phyloP scores from a whole-genome alignment of 2,888 invertebrate genomes.

The Sturmia bella region DNA sequence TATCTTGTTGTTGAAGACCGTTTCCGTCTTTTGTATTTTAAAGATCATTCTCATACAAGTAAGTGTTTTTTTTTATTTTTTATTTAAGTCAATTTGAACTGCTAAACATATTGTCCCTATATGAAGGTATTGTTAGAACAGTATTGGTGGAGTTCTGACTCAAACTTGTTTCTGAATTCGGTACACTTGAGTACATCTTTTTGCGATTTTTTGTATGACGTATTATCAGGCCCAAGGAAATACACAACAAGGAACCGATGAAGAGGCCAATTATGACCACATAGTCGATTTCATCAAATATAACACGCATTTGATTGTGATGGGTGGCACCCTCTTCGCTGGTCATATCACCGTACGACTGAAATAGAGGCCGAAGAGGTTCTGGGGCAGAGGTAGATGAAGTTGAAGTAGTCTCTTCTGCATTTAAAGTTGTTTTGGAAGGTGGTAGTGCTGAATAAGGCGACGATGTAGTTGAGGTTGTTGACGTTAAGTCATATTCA shows the following conservation, averaged over 20 bases:
- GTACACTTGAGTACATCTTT: slow-evolving; percentile 76
- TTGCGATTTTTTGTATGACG: slow-evolving; percentile 70
- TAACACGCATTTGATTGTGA: slow-evolving; percentile 58
- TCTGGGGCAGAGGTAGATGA: slow-evolving; percentile 70
- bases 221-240: slow-evolving; percentile 66
- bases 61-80: too few species aligned
- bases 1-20: background rate
- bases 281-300: slow-evolving; percentile 68
- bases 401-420: slow-evolving; percentile 1
- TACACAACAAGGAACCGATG: slow-evolving; percentile 64
- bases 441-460: slow-evolving; percentile 11
- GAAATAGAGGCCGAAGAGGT: slow-evolving; percentile 69
- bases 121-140: slow-evolving; percentile 47
- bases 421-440: background rate
- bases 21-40: slow-evolving; percentile 84
- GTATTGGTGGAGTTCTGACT: slow-evolving; percentile 73
- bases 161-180: slow-evolving; percentile 77
- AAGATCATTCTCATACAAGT: background rate
- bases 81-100: background rate
- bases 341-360: slow-evolving; percentile 42
- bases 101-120: too few species aligned
- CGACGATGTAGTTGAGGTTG: slow-evolving; percentile 52
- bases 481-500: background rate
- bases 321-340: slow-evolving; percentile 23
- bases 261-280: slow-evolving; percentile 66